Conservation (phyloP, 2,888 invertebrate species). For the Apamea epomidion region DNA sequence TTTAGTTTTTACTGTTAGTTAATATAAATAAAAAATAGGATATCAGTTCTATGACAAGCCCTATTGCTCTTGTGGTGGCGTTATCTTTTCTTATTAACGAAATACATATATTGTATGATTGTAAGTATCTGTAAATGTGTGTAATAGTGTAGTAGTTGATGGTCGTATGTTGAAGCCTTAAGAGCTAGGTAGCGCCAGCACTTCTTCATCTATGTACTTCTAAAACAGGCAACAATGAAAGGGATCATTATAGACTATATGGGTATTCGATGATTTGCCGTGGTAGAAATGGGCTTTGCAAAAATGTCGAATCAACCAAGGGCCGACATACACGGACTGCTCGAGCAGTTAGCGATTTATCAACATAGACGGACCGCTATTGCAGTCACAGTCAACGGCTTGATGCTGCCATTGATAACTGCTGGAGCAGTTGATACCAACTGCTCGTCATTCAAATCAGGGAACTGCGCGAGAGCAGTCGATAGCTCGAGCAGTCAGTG, state of each 20-base stretch:
- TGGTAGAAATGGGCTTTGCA: neutral
- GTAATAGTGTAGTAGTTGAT: neutral
- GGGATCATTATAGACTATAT: neutral
- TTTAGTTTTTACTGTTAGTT: slow-evolving; percentile 1
- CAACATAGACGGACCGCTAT: no score
- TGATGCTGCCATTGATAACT: no score
- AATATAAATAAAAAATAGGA: slow-evolving; percentile 15
- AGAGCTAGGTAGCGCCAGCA: neutral
- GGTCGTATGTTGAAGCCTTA: neutral
- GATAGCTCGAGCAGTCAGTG: no score
- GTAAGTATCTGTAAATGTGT: slow-evolving; percentile 63
- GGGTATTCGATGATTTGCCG: no score
- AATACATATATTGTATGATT: slow-evolving; percentile 66
- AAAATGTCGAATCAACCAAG: neutral
- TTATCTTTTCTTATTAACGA: slow-evolving; percentile 73
- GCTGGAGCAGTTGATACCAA: no score
- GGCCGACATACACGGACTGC: no score
- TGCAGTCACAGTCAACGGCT: no score
- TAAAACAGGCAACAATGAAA: neutral
- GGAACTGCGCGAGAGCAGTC: no score
- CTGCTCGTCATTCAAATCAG: no score
- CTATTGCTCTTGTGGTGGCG: slow-evolving; percentile 69
- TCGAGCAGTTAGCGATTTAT: no score
- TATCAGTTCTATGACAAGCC: slow-evolving; percentile 70
- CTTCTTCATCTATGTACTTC: neutral